These are phyloP conservation scores for Apotomis betuletana DNA, from an alignment of 2,888 invertebrate species.

Conservation along the genomic window DNA sequence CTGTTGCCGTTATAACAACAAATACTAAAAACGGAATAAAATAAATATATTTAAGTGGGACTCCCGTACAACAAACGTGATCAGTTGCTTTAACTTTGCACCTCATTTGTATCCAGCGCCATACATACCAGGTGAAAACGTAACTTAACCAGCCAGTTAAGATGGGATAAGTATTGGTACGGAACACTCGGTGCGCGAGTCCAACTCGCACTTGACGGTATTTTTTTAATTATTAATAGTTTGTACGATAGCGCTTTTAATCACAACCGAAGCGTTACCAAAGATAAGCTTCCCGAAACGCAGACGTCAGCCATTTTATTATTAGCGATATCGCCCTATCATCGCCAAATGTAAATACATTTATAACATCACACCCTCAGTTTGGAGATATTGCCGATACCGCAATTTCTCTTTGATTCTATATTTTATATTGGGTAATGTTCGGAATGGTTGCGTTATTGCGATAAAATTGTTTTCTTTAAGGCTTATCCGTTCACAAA, in stretches of 20 bases:
- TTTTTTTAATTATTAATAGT: conserved; percentile 17
- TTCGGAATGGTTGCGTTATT: not conserved
- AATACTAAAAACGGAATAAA: too few species aligned
- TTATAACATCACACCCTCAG: conserved; percentile 2
- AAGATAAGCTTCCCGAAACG: conserved; percentile 9
- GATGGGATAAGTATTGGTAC: too few species aligned
- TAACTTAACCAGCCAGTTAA: too few species aligned
- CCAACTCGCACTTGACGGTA: not conserved
- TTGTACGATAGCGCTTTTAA: conserved; percentile 3
- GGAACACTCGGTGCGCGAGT: too few species aligned
- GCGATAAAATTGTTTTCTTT: not conserved
- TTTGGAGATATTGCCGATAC: conserved; percentile 2
- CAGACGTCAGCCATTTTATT: conserved; percentile 22
- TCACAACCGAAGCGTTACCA: conserved; percentile 10
- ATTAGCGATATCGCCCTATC: not conserved
- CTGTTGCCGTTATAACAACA: too few species aligned
- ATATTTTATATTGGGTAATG: not conserved
- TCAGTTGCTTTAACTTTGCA: too few species aligned
- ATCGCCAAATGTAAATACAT: conserved; percentile 17
- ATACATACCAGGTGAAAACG: too few species aligned
- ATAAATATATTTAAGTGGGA: too few species aligned
- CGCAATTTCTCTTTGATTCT: conserved; percentile 5
- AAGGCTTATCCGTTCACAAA: too few species aligned
- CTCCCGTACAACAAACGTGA: too few species aligned
- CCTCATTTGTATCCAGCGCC: too few species aligned